These are phyloP conservation scores for Crossaster papposus DNA, from an alignment of 53 echinoderm and acorn worm species.

Conservation along the genomic window DNA sequence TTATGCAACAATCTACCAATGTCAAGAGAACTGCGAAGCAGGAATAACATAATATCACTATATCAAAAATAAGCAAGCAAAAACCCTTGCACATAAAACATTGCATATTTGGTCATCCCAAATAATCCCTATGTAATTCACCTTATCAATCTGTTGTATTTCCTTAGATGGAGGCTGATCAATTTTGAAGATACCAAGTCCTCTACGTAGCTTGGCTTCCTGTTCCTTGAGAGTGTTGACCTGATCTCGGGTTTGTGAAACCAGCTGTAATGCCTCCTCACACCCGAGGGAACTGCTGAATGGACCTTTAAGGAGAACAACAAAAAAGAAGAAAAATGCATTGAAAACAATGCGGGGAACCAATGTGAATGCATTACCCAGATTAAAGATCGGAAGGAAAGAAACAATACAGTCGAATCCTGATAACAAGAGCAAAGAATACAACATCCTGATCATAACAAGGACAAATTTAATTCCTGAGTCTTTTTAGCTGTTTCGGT, in stretches of 20 bases:
- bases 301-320: slow-evolving; percentile 67
- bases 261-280: slow-evolving; percentile 81
- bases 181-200: slow-evolving; percentile 98
- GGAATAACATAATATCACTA: too few relatives aligned
- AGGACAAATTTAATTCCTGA: too few relatives aligned
- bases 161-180: slow-evolving; percentile 98
- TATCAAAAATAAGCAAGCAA: too few relatives aligned
- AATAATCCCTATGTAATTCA: background rate
- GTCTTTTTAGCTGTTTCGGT: too few relatives aligned
- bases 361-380: too few relatives aligned
- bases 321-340: background rate
- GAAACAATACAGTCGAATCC: too few relatives aligned
- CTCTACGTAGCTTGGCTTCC: slow-evolving; percentile 89
- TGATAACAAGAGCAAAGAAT: too few relatives aligned
- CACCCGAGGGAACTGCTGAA: slow-evolving; percentile 85
- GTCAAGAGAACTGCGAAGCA: too few relatives aligned
- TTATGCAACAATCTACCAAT: too few relatives aligned
- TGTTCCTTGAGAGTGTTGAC: slow-evolving; percentile 84
- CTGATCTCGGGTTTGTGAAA: slow-evolving; percentile 74
- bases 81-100: too few relatives aligned
- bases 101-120: background rate
- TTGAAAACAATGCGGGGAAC: background rate
- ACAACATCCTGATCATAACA: too few relatives aligned
- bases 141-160: slow-evolving; percentile 95
- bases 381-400: too few relatives aligned